Percentiles rank a stretch among this genome's conserved stretches.
These are phyloP conservation scores for Listronotus oregonensis DNA, from an alignment of 1,140 invertebrate genomes.

Conservation along the genomic window DNA sequence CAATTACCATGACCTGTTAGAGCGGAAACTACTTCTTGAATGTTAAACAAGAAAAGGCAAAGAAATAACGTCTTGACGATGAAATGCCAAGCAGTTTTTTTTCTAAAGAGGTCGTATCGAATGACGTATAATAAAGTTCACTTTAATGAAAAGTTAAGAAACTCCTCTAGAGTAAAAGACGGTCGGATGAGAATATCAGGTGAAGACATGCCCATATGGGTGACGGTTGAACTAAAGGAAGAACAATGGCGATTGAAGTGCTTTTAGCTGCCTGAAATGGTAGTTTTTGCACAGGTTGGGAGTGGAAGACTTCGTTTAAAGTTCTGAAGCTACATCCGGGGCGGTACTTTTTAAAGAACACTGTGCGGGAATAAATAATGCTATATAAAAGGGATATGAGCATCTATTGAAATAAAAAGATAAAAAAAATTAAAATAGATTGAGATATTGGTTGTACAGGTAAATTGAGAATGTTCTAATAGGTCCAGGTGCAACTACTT, in stretches of 20 bases:
- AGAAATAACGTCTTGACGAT: constrained; percentile 28
- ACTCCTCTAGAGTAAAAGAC: constrained; percentile 33
- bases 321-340: constrained; percentile 39
- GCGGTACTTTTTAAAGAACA: constrained; percentile 16
- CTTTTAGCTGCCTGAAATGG: constrained; percentile 34
- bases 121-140: constrained; percentile 40
- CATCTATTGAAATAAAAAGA: too few species aligned
- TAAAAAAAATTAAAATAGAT: too few species aligned
- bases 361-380: not conserved
- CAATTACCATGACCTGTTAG: constrained; percentile 22
- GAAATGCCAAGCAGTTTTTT: constrained; percentile 26
- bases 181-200: constrained; percentile 41
- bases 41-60: constrained; percentile 22
- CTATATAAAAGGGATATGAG: too few species aligned
- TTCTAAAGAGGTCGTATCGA: constrained; percentile 23
- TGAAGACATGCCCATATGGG: constrained; percentile 34
- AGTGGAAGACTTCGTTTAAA: constrained; percentile 28
- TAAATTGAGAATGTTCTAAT: too few species aligned
- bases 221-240: constrained; percentile 29
- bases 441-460: too few species aligned
- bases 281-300: constrained; percentile 30
- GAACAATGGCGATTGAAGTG: constrained; percentile 29
- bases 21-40: constrained; percentile 21
- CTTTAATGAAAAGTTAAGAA: constrained; percentile 31
- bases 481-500: too few species aligned